Evolutionary conservation across 2,888 invertebrate genomes (phyloP).

Genomic region (Pterobdella sp.): DNA sequence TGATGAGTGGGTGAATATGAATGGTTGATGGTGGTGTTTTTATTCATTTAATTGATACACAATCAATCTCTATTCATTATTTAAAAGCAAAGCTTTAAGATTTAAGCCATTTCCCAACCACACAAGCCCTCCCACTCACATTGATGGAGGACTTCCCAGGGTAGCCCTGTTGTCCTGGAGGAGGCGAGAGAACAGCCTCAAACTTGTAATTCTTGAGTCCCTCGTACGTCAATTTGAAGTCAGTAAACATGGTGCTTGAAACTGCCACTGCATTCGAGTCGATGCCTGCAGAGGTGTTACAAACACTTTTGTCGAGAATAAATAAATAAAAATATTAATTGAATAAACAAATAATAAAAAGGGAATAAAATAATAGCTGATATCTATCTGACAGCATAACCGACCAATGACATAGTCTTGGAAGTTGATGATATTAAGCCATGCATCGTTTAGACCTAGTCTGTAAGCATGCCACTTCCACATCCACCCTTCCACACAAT

Average conservation of each 20-base stretch:
- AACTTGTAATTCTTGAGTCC: conserved; percentile 38
- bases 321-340: too few relatives aligned
- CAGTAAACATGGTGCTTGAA: conserved; percentile 37
- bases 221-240: conserved; percentile 32
- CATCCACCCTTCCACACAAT: conserved; percentile 28
- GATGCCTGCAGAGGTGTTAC: conserved; percentile 36
- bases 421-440: conserved; percentile 27
- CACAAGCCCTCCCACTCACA: conserved; percentile 19
- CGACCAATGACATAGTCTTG: conserved; percentile 18
- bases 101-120: too few relatives aligned
- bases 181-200: conserved; percentile 17
- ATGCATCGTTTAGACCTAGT: conserved; percentile 31
- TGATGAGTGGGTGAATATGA: too few relatives aligned
- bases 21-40: too few relatives aligned
- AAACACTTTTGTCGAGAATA: neutral
- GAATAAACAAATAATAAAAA: too few relatives aligned
- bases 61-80: too few relatives aligned
- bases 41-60: too few relatives aligned
- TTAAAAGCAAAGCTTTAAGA: too few relatives aligned
- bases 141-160: conserved; percentile 34
- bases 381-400: neutral
- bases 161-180: conserved; percentile 1
- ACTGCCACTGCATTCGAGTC: conserved; percentile 40
- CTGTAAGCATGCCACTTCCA: conserved; percentile 39
- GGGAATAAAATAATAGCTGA: neutral